Evolutionary conservation across 2,888 invertebrate species (phyloP).

Genomic region (Drosophila mimetica): DNA sequence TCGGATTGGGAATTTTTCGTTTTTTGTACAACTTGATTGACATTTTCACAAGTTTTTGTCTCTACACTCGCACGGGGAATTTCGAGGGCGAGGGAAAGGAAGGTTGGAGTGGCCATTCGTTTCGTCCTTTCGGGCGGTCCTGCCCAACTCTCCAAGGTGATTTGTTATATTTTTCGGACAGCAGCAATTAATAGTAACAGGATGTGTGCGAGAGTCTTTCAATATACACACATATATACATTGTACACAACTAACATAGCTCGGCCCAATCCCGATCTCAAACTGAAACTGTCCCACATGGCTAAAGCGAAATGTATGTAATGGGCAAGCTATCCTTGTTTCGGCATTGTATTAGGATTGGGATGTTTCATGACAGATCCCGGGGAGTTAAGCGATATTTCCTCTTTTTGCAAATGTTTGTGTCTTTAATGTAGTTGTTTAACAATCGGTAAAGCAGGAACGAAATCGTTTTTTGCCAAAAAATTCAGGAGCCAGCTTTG

Average conservation of each 20-base stretch:
- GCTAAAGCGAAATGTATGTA: constrained; percentile 17
- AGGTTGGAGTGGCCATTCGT: constrained; percentile 39
- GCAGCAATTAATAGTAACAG: constrained; percentile 82
- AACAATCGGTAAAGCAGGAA: neutral
- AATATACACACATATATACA: constrained; percentile 13
- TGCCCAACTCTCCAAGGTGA: constrained; percentile 71
- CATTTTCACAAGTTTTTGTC: constrained; percentile 80
- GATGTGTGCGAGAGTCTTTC: constrained; percentile 65
- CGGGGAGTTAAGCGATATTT: constrained; percentile 5
- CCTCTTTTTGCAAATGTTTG: neutral
- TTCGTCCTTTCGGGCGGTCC: constrained; percentile 71
- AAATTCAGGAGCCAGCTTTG: neutral
- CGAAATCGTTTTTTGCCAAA: neutral
- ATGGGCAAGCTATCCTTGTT: constrained; percentile 6
- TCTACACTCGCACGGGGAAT: constrained; percentile 49
- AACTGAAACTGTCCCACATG: constrained; percentile 48
- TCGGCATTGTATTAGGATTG: constrained; percentile 6
- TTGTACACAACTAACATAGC: constrained; percentile 16
- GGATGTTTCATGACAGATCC: constrained; percentile 1
- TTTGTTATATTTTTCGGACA: constrained; percentile 82
- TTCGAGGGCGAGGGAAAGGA: neutral
- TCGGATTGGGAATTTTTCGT: constrained; percentile 38
- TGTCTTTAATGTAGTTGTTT: neutral
- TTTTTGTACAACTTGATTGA: constrained; percentile 78
- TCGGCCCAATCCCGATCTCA: constrained; percentile 29